A percentile compares a stretch with the other conserved stretches of the same genome.
phyloP scores from a whole-genome alignment of 2,113 vertebrate genomes.

The Tonatia bakeri region DNA sequence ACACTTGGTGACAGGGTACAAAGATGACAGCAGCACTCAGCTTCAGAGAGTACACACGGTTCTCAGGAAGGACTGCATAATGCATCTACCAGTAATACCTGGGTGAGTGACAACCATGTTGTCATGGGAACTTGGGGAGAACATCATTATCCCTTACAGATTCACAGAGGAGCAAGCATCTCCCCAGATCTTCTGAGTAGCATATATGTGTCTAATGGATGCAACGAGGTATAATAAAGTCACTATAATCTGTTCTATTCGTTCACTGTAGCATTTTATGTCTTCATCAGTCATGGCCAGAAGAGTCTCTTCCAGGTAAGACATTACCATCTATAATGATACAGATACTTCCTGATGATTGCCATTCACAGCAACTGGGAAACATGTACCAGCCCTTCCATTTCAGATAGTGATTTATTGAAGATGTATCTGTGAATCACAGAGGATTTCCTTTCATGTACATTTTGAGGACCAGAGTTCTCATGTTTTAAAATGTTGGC shows the following conservation, averaged over 20 bases:
- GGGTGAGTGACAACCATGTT: not conserved
- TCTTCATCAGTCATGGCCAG: not conserved
- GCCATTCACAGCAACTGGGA: not conserved
- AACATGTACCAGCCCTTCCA: not conserved
- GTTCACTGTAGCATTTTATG: not conserved
- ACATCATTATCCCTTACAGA: not conserved
- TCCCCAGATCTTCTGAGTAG: not conserved
- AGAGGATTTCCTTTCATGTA: not conserved
- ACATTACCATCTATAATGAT: not conserved
- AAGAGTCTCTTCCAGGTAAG: not conserved
- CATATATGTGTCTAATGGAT: rapidly evolving
- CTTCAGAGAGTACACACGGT: not conserved
- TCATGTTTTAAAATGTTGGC: slow-evolving; percentile 34
- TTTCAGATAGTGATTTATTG: not conserved
- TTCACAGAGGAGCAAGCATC: not conserved
- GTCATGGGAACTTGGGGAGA: not conserved
- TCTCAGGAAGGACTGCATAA: not conserved
- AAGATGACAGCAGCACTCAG: not conserved
- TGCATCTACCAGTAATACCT: too few relatives aligned
- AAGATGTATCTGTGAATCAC: not conserved
- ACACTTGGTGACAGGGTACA: not conserved
- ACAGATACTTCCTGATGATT: not conserved
- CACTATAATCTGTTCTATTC: not conserved
- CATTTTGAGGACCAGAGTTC: not conserved
- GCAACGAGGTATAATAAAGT: not conserved